These are phyloP conservation scores for Lithobates pipiens DNA, from an alignment of 2,797 vertebrate genomes.

Conservation along the genomic window DNA sequence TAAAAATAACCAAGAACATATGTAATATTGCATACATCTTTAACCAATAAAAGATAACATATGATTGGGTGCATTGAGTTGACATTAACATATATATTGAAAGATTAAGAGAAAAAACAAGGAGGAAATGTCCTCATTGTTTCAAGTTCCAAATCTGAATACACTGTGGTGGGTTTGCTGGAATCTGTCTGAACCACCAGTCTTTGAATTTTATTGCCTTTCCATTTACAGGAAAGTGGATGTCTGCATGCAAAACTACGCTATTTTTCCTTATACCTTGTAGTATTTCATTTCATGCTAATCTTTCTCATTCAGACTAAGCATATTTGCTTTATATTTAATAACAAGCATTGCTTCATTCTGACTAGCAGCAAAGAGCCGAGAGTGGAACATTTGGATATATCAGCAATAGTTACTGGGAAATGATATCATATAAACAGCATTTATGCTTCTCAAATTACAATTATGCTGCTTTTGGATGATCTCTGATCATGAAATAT, in stretches of 20 bases:
- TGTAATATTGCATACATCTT: too few species aligned
- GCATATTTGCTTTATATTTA: slow-evolving; percentile 68
- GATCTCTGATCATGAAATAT: slow-evolving; percentile 70
- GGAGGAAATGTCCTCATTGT: neutral
- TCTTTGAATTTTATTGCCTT: neutral
- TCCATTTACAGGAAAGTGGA: slow-evolving; percentile 31
- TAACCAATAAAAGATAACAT: too few species aligned
- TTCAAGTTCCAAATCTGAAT: neutral
- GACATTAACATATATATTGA: neutral
- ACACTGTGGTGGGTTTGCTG: neutral
- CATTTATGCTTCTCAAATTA: slow-evolving; percentile 73
- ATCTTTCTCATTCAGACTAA: slow-evolving; percentile 64
- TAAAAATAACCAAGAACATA: too few species aligned
- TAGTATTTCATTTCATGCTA: slow-evolving; percentile 63
- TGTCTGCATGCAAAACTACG: slow-evolving; percentile 56
- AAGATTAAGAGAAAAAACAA: neutral
- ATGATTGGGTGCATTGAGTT: too few species aligned
- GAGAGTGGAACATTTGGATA: slow-evolving; percentile 69
- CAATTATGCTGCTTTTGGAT: slow-evolving; percentile 67
- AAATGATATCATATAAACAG: slow-evolving; percentile 68
- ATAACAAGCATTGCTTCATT: slow-evolving; percentile 63
- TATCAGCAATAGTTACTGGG: slow-evolving; percentile 69
- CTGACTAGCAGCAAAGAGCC: slow-evolving; percentile 68
- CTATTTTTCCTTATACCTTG: slow-evolving; percentile 44
- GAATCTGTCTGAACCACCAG: neutral